Conservation (phyloP, 2,113 vertebrate species). For the Pterocles orientalis region DNA sequence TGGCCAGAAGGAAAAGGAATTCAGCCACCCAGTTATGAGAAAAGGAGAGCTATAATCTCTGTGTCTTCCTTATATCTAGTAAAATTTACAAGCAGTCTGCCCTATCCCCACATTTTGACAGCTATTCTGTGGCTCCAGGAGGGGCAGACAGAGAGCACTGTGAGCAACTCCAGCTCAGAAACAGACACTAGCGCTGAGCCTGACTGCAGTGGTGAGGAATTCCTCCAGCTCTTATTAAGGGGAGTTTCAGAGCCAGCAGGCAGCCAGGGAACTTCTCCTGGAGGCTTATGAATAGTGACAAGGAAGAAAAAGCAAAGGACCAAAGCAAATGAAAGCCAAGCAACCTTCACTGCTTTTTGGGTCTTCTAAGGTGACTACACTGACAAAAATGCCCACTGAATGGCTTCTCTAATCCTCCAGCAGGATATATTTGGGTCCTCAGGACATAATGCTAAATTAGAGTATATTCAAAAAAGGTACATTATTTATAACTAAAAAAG, state of each 20-base stretch:
- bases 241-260: background rate
- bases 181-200: background rate
- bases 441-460: background rate
- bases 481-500: background rate
- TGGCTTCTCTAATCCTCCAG: background rate
- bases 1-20: background rate
- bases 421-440: background rate
- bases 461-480: background rate
- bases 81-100: background rate
- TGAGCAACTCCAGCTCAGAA: background rate
- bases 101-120: background rate
- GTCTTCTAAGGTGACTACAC: background rate
- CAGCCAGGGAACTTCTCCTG: background rate
- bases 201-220: background rate
- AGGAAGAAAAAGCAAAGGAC: background rate
- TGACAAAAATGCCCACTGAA: background rate
- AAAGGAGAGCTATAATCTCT: background rate
- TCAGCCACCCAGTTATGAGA: background rate
- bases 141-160: background rate
- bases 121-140: background rate
- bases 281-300: background rate
- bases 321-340: background rate
- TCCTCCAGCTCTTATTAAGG: background rate
- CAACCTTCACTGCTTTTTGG: background rate
- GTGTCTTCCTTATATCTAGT: background rate